phyloP scores from a whole-genome alignment of 2,888 invertebrate species.

The Agonopterix alstromeriana region DNA sequence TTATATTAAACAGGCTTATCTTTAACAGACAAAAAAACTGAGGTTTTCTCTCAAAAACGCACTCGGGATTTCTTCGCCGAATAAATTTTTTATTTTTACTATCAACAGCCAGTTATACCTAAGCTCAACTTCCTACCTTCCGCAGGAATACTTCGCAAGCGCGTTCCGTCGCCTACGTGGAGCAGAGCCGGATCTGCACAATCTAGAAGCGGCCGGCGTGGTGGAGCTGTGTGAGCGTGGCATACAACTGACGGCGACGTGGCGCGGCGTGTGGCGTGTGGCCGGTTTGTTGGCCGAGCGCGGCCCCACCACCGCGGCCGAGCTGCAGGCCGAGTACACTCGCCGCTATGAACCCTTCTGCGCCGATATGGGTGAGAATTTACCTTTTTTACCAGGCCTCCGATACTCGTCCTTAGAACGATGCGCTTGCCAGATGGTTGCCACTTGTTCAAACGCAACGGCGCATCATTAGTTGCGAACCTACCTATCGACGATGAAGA shows the following conservation, averaged over 20 bases:
- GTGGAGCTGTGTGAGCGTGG: constrained; percentile 26
- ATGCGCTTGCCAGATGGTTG: too few relatives aligned
- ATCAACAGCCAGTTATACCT: too few relatives aligned
- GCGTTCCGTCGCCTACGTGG: constrained; percentile 41
- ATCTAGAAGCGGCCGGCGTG: constrained; percentile 41
- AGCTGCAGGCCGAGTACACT: constrained; percentile 44
- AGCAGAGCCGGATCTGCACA: constrained; percentile 33
- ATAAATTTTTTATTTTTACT: too few relatives aligned
- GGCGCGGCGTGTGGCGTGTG: constrained; percentile 59
- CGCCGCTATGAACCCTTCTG: constrained; percentile 48
- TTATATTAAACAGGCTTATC: too few relatives aligned
- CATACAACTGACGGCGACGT: constrained; percentile 38
- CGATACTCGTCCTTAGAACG: too few relatives aligned
- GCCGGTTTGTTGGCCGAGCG: constrained; percentile 46
- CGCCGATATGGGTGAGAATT: constrained; percentile 39
- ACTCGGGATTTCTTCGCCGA: too few relatives aligned
- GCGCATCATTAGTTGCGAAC: too few relatives aligned
- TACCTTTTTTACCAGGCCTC: neutral
- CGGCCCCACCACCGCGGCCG: constrained; percentile 25
- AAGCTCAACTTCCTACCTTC: neutral
- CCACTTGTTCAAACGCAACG: too few relatives aligned
- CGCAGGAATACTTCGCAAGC: constrained; percentile 37
- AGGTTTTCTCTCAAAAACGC: too few relatives aligned
- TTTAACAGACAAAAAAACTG: too few relatives aligned
- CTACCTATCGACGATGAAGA: too few relatives aligned